Evolutionary conservation across 2,797 vertebrate species (phyloP).

Genomic region (Anabacerthia variegaticeps): DNA sequence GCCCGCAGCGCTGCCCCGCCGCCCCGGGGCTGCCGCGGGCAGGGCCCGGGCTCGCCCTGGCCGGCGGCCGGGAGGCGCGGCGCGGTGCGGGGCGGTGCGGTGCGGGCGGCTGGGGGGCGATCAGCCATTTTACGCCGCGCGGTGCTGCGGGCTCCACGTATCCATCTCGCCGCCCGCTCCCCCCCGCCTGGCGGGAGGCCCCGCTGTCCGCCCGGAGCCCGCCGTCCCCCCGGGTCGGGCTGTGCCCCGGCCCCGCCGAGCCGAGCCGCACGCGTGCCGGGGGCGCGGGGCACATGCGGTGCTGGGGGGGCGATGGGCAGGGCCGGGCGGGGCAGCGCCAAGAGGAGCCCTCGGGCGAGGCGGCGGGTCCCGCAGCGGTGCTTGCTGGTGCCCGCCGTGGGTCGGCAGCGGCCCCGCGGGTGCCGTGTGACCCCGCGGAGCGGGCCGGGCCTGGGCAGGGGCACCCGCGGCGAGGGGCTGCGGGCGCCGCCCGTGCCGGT

Average conservation of each 20-base stretch:
- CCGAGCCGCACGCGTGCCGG: neutral
- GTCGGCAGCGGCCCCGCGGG: neutral
- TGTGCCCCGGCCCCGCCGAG: neutral
- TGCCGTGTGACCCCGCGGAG: neutral
- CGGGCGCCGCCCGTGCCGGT: neutral
- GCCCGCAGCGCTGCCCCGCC: neutral
- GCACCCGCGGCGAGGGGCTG: neutral
- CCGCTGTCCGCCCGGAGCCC: neutral
- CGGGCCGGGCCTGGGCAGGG: neutral
- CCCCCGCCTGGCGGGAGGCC: no score
- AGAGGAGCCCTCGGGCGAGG: neutral
- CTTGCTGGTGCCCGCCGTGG: neutral
- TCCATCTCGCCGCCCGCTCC: neutral
- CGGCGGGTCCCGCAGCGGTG: neutral
- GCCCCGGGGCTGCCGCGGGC: neutral
- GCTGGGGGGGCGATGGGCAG: neutral
- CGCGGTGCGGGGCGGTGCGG: no score
- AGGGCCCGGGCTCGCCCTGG: neutral
- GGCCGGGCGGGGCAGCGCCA: no score
- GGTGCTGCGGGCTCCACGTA: neutral
- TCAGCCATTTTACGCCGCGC: conserved; percentile 76
- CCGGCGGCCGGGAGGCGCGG: neutral
- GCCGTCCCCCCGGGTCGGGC: neutral
- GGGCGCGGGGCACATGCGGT: neutral
- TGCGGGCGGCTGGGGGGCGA: neutral